These are phyloP conservation scores for Neofelis nebulosa DNA, from an alignment of 2,113 vertebrate species.

Conservation along the genomic window DNA sequence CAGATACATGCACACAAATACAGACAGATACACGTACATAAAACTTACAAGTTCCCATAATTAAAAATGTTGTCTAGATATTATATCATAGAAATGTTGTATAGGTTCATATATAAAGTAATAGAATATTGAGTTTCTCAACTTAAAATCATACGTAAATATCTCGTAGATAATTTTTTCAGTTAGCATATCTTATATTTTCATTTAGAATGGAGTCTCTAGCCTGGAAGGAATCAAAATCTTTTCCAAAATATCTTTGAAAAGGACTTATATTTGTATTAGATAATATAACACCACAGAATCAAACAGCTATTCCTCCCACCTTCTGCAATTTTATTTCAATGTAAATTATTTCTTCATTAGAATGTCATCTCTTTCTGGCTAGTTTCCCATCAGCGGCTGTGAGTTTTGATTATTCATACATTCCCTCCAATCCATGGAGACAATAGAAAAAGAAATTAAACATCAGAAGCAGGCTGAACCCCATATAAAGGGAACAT, in stretches of 20 bases:
- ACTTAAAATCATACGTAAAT: neutral
- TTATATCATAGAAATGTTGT: neutral
- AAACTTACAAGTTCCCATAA: neutral
- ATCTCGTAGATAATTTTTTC: neutral
- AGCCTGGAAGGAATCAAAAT: neutral
- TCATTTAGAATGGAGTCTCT: neutral
- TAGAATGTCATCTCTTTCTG: neutral
- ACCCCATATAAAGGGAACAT: neutral
- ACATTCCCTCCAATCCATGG: neutral
- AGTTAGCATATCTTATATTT: neutral
- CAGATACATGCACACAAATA: neutral
- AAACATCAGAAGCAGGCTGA: neutral
- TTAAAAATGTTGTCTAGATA: neutral
- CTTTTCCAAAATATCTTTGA: neutral
- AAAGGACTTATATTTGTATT: slow-evolving; percentile 17
- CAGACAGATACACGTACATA: neutral
- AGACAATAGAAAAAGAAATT: neutral
- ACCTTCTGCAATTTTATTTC: neutral
- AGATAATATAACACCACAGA: neutral
- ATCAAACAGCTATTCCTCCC: neutral
- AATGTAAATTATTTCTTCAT: slow-evolving; percentile 41
- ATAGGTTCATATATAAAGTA: neutral
- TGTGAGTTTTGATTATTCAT: slow-evolving; percentile 39
- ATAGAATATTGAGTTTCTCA: neutral
- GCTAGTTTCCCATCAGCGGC: neutral